These are phyloP conservation scores for Leptothorax acervorum DNA, from an alignment of 2,888 invertebrate species.

Conservation along the genomic window DNA sequence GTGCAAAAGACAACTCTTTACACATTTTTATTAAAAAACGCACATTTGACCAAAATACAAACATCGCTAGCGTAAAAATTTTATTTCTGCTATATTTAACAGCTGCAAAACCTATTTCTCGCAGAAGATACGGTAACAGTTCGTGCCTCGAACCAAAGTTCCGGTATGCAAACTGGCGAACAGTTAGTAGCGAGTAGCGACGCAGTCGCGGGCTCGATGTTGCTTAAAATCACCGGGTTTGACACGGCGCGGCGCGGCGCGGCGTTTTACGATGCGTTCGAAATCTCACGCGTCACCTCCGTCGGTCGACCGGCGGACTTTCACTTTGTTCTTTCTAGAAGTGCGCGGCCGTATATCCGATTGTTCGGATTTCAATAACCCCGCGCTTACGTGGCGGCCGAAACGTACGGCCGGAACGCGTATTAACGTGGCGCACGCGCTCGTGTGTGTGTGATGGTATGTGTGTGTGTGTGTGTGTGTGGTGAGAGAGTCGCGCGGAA, in stretches of 20 bases:
- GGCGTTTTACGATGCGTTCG: slow-evolving; percentile 65
- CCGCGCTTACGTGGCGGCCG: slow-evolving; percentile 46
- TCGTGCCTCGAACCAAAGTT: slow-evolving; percentile 28
- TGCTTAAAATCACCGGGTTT: slow-evolving; percentile 52
- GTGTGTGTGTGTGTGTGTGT: not conserved
- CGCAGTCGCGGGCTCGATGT: slow-evolving; percentile 23
- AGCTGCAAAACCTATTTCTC: not conserved
- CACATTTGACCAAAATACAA: not conserved
- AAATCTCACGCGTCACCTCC: slow-evolving; percentile 63
- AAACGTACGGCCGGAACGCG: slow-evolving; percentile 12
- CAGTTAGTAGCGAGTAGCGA: not conserved
- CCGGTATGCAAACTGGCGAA: slow-evolving; percentile 12
- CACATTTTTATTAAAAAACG: not conserved
- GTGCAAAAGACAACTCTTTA: not conserved
- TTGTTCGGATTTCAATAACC: slow-evolving; percentile 63
- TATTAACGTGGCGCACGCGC: not conserved
- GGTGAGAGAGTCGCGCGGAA: slow-evolving; percentile 12
- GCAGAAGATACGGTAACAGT: not conserved
- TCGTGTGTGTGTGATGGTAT: not conserved
- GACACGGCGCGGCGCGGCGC: slow-evolving; percentile 7
- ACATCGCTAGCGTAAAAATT: not conserved
- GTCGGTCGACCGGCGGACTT: slow-evolving; percentile 58
- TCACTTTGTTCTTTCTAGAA: slow-evolving; percentile 67
- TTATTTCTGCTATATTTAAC: not conserved
- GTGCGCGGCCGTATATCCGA: slow-evolving; percentile 64